A percentile compares a stretch with the other conserved stretches of the same genome.
These are phyloP conservation scores for Muricea muricata DNA, from an alignment of 92 coral and sea anemone genomes.

Conservation along the genomic window DNA sequence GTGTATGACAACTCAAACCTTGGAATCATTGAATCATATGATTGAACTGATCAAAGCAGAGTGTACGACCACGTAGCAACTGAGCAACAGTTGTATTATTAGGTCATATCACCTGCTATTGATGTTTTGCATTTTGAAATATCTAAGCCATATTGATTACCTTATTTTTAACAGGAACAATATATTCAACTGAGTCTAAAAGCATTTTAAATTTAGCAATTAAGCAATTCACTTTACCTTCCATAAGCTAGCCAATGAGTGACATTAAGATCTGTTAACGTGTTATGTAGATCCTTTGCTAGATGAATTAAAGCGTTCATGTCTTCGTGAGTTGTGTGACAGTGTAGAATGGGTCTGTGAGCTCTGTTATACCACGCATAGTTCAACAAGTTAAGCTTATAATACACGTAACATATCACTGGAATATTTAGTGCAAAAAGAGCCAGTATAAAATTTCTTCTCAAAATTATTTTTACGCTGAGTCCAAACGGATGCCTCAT, in stretches of 20 bases:
- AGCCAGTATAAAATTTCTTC: constrained; percentile 7
- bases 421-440: constrained; percentile 34
- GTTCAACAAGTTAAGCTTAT: constrained; percentile 73
- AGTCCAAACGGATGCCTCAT: not conserved
- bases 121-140: constrained; percentile 7
- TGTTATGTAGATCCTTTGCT: constrained; percentile 62
- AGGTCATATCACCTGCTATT: not conserved
- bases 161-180: not conserved
- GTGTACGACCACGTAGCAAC: not conserved
- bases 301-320: constrained; percentile 67
- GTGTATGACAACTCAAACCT: no score
- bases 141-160: not conserved
- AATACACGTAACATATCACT: constrained; percentile 64
- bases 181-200: not conserved
- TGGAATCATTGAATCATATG: no score
- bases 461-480: not conserved
- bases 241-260: constrained; percentile 81
- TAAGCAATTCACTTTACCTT: constrained; percentile 56
- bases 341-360: constrained; percentile 47
- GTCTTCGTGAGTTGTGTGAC: constrained; percentile 61
- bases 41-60: not conserved
- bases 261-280: constrained; percentile 48
- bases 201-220: not conserved
- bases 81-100: not conserved
- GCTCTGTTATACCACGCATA: constrained; percentile 77